Base-by-base conservation (phyloP, 1,140 invertebrate species). In the Drosophila tristis region DNA sequence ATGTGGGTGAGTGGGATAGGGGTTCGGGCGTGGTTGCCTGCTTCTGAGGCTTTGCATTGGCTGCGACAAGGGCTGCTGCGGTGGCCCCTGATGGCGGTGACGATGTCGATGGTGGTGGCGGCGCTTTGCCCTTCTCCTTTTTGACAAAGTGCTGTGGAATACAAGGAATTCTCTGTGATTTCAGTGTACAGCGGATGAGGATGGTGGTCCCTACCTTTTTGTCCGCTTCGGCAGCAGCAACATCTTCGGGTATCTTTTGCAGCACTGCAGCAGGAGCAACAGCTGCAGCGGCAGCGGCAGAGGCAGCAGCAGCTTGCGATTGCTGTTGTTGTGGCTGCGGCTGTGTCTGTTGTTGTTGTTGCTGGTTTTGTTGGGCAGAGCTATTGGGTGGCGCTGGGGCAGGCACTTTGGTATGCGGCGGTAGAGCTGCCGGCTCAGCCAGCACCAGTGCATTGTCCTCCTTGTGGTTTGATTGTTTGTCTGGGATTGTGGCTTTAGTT, bases 91-190 rank as follows among this genome's bases (percentile, higher is more conserved):
- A 39, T 70, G 0, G 65, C 67, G 13, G 57, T 58, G 5, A 35
- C 20, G 53, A 31, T 20, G 31, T 44, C 64, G 65, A 70, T 23
- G 94, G 94, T 53, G 95, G 95, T 29, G 93, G 93, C 2, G 95
- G 95, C 47, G 95, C 95, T 57, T 95, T 95, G 47, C 95, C 95
- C 90, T 96, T 96, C 72, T 96, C 95, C 91, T 95, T 94, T 92
- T 95, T 94, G 56, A 93, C 93, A 65, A 93, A 92, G 73, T 77
- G 84, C 67, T 87, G 50, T 4, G n/a, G 26, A 58, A n/a, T n/a
- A 11, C 2, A 0, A 20, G 15, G 2, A 0, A 58, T 66, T 58
- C 11, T 1, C 3, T 1, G 13, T 42, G 39, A 23, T 4, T 39
- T 11, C 6, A 25, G 20, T 15, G 35, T 29, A 29, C 35, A 48